phyloP scores from a whole-genome alignment of 1,140 invertebrate genomes.

The Bombus consobrinus region DNA sequence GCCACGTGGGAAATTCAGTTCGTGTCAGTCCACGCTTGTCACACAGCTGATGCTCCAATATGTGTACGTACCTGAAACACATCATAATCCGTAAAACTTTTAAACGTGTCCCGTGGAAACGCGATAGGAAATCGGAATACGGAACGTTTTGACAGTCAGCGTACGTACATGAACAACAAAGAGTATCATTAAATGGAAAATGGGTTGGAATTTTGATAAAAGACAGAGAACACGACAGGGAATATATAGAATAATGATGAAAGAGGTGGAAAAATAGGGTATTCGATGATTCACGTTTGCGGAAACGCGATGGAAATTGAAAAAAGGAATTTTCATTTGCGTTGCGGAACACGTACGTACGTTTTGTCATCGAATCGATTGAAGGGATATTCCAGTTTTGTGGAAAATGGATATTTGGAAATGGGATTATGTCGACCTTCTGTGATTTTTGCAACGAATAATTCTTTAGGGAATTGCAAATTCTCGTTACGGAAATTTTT shows the following conservation, averaged over 20 bases:
- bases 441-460: not conserved
- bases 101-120: not conserved
- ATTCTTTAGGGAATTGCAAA: too few species aligned
- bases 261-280: not conserved
- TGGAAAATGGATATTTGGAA: not conserved
- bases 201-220: not conserved
- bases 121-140: not conserved
- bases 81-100: slow-evolving; percentile 38
- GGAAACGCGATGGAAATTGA: slow-evolving; percentile 1
- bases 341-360: not conserved
- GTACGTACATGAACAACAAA: too few species aligned
- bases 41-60: not conserved
- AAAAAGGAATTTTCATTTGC: not conserved
- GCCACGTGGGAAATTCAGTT: slow-evolving; percentile 50
- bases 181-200: not conserved
- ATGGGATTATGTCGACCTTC: not conserved
- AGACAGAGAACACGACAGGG: too few species aligned
- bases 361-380: not conserved
- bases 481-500: too few species aligned
- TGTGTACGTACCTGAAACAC: slow-evolving; percentile 35
- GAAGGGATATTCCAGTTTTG: not conserved
- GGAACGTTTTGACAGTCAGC: not conserved
- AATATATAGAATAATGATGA: not conserved
- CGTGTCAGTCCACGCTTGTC: slow-evolving; percentile 39
- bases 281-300: not conserved